phyloP scores from a whole-genome alignment of 2,113 vertebrate genomes.

The Irena cyanogastra region DNA sequence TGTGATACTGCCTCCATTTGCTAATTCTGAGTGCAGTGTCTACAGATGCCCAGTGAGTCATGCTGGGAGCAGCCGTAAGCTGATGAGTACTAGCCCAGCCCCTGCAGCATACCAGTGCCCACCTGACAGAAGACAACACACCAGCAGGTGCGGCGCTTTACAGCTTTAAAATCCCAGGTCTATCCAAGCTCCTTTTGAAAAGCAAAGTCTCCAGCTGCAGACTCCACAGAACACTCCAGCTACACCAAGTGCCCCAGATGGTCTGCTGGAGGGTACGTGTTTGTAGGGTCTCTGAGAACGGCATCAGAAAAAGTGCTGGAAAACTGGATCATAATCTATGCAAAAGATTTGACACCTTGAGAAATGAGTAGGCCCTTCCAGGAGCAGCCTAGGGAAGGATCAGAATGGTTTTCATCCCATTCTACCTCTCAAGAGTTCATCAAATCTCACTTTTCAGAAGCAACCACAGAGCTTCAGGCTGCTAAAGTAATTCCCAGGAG shows the following conservation, averaged over 20 bases:
- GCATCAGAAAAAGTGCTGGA: background rate
- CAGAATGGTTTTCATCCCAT: background rate
- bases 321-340: background rate
- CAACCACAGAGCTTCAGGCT: background rate
- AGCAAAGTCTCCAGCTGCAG: background rate
- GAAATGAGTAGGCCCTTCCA: background rate
- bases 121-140: accelerated
- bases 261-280: background rate
- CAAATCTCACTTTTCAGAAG: background rate
- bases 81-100: background rate
- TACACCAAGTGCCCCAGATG: background rate
- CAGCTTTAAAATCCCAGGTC: background rate
- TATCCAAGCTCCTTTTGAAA: background rate
- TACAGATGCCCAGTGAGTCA: background rate
- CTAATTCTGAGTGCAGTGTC: background rate
- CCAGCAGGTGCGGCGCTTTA: accelerated
- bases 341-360: background rate
- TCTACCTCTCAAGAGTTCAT: background rate
- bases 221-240: background rate
- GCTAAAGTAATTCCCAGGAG: background rate
- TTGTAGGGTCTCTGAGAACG: background rate
- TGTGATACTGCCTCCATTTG: background rate
- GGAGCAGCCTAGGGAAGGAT: background rate
- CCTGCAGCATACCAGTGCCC: background rate
- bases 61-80: background rate